Evolutionary conservation across 1,140 invertebrate genomes (phyloP), one percentile per base, ranked within the genome.

Genomic region (Solen grandis): DNA sequence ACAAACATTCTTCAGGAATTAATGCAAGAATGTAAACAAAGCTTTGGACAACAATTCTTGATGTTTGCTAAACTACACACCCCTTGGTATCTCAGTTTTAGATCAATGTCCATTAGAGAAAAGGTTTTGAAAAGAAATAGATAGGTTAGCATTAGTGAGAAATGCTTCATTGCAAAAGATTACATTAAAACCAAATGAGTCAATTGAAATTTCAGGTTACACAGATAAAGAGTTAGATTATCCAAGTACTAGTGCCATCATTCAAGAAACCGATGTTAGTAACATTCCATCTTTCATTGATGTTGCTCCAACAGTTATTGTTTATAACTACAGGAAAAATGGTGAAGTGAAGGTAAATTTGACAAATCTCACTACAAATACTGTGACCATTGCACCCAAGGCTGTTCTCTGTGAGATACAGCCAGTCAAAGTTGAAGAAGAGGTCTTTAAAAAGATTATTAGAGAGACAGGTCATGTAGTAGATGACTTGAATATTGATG

Each of bases 391-490:
- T 14, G 3, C 27, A 38, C 54, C 69, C 2, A 72, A 22, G 41
- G 3, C 69, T 10, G 38, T 59, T 27, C 2, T 72, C 13, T 72
- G 52, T 72, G 69, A 72, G 25, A 36, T 72, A 57, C 69, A 72
- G 22, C 69, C 69, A 25, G 54, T 38, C 8, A 38, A 2, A 8
- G 27, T 72, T 36, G 25, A 52, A n/a, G 52, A 72, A 38, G 69
- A 72, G 33, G 69, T 72, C 5, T 72, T 59, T 59, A 22, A 59
- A 3, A 55, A 59, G 22, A 36, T 72, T 14, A 36, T 57, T 16
- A 25, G 38, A 38, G 14, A 72, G 19, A 33, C 10, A 13, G 22
- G 59, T 0, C n/a, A 57, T 35, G 16, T 72, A 38, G 2, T 59
- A 13, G 69, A 72, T 19, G 5, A 19, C 4, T n/a, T 72, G 19